phyloP scores from a whole-genome alignment of 2,888 invertebrate species.

The Petrolisthes manimaculis region DNA sequence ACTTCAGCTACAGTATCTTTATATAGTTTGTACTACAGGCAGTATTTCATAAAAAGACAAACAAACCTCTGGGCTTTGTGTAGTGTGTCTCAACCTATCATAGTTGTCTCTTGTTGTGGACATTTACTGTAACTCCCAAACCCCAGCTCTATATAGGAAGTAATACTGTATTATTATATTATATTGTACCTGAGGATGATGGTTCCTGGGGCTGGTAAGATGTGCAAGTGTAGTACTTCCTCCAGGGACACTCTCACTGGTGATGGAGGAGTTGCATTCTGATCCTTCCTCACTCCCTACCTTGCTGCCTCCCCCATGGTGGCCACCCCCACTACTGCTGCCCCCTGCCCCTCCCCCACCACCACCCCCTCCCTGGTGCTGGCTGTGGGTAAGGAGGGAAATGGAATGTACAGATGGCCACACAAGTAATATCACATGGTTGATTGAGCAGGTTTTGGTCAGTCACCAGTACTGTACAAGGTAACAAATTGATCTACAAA shows the following conservation, averaged over 20 bases:
- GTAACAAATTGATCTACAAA: too few relatives aligned
- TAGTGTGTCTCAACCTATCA: too few relatives aligned
- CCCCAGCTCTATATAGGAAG: background rate
- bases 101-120: background rate
- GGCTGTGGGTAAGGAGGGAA: background rate
- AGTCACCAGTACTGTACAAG: too few relatives aligned
- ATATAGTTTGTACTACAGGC: too few relatives aligned
- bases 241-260: conserved; percentile 76
- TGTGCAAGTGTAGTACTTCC: conserved; percentile 54
- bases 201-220: conserved; percentile 55
- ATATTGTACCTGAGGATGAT: conserved; percentile 48
- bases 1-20: too few relatives aligned
- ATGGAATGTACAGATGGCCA: background rate
- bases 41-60: too few relatives aligned
- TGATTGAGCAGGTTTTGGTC: background rate
- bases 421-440: too few relatives aligned
- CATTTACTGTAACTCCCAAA: background rate
- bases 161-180: background rate
- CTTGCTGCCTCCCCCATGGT: conserved; percentile 67
- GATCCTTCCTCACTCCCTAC: conserved; percentile 74
- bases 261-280: conserved; percentile 84
- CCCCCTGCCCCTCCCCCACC: conserved; percentile 47
- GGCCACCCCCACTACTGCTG: conserved; percentile 66
- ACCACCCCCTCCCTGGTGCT: conserved; percentile 50
- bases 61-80: too few relatives aligned